Evolutionary conservation across 2,888 invertebrate genomes (phyloP).

Genomic region (Aplocera efformata): DNA sequence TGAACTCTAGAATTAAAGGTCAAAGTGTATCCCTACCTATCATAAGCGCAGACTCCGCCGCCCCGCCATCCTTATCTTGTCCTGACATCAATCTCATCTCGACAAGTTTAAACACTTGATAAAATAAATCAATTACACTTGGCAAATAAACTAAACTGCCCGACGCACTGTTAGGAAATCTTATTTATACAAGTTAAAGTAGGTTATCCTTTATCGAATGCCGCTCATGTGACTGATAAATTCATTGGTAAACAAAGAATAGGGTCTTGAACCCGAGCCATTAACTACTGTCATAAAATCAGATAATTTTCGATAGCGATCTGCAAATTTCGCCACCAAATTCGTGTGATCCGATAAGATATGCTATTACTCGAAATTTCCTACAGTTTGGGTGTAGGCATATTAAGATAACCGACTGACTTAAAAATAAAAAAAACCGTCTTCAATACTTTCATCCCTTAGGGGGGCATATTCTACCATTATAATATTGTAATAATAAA

Average conservation of each 20-base stretch:
- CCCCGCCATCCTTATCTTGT: constrained; percentile 68
- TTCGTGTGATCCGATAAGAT: constrained; percentile 11
- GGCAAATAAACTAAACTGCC: constrained; percentile 39
- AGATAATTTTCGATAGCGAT: constrained; percentile 27
- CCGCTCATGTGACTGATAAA: constrained; percentile 66
- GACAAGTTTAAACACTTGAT: constrained; percentile 23
- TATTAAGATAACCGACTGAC: too few species aligned
- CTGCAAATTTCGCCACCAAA: constrained; percentile 18
- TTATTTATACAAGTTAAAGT: constrained; percentile 68
- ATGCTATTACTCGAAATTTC: constrained; percentile 2
- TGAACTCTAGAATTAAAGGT: too few species aligned
- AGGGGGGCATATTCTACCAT: too few species aligned
- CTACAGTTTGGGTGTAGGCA: too few species aligned
- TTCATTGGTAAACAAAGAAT: constrained; percentile 43
- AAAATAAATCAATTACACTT: constrained; percentile 17
- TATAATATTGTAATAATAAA: too few species aligned
- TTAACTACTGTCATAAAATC: constrained; percentile 27
- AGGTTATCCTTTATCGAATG: constrained; percentile 71
- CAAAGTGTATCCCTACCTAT: constrained; percentile 41
- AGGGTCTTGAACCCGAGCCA: constrained; percentile 31
- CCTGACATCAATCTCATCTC: constrained; percentile 63
- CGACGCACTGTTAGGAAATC: constrained; percentile 43
- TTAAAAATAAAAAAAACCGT: too few species aligned
- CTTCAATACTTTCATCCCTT: too few species aligned
- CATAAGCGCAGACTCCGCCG: constrained; percentile 52